Percentiles rank a stretch among this genome's conserved stretches.
phyloP scores from a whole-genome alignment of 1,140 invertebrate genomes.

The Apis mellifera region DNA sequence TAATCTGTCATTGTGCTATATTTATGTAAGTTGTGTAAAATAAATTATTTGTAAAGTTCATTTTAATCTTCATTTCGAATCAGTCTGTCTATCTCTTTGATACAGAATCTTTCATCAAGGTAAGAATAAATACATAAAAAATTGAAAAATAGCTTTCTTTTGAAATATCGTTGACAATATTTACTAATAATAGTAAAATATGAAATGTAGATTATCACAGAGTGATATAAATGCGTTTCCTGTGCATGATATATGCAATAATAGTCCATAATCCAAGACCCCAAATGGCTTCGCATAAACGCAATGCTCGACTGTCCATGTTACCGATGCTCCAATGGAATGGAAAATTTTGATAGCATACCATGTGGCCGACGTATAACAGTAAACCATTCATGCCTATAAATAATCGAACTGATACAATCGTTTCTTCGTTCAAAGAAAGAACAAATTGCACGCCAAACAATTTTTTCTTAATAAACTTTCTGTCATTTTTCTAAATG shows the following conservation, averaged over 20 bases:
- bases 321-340: conserved; percentile 88
- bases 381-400: conserved; percentile 94
- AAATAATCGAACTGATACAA: neutral
- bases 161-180: neutral
- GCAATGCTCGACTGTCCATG: conserved; percentile 88
- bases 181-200: neutral
- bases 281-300: conserved; percentile 91
- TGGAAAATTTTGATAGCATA: conserved; percentile 91
- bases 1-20: conserved; percentile 57
- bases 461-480: neutral
- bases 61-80: neutral
- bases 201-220: conserved; percentile 77
- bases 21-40: conserved; percentile 70
- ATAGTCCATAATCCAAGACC: conserved; percentile 90
- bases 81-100: neutral
- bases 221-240: conserved; percentile 87
- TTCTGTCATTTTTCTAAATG: too few species aligned
- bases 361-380: conserved; percentile 91
- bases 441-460: neutral
- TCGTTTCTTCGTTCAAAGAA: neutral
- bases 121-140: neutral
- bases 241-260: conserved; percentile 87
- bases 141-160: neutral
- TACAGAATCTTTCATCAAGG: neutral
- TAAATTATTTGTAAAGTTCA: conserved; percentile 70